Evolutionary conservation across 1,140 invertebrate species (phyloP), one percentile per base, ranked within the genome.

Genomic region (Pogonomyrmex barbatus): DNA sequence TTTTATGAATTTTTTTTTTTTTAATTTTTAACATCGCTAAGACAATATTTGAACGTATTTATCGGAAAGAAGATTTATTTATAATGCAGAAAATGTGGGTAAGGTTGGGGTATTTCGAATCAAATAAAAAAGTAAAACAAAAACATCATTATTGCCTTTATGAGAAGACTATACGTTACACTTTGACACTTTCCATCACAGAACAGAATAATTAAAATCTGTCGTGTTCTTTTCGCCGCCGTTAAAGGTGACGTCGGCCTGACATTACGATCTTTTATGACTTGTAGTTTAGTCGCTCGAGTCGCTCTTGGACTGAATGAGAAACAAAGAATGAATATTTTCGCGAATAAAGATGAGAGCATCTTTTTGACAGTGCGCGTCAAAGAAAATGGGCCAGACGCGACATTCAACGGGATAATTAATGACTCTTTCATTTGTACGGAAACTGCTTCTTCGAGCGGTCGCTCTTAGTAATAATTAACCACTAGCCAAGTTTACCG

Each of bases 361-460:
- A 12, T 56, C 30, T 56, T 79, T 50, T 78, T n/a, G 60, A 65
- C 30, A 45, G n/a, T 10, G 47, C 30, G 33, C 33, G 6, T n/a
- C 39, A 58, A 85, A 68, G 33, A 10, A 60, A 67, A 36, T n/a
- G 30, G 17, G 39, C 33, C 17, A 60, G n/a, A 52, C 33, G 17
- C 12, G 50, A 67, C n/a, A 52, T 65, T 68, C 62, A 60, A 85
- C 42, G 24, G 0, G 60, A 36, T 81, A 79, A 85, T 81, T 54
- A 79, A 85, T 85, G 50, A 42, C 30, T 14, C 68, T 82, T 82
- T 42, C 54, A 82, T 82, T 82, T 73, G 67, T 67, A 73, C 60
- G 54, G 36, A 36, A 24, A 54, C 62, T 17, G 42, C 54, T 62
- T 10, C 52, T 73, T 73, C 67, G 42, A 47, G 65, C 58, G 30